Conservation (phyloP, 2,888 invertebrate species). For the Stenodema calcarata region DNA sequence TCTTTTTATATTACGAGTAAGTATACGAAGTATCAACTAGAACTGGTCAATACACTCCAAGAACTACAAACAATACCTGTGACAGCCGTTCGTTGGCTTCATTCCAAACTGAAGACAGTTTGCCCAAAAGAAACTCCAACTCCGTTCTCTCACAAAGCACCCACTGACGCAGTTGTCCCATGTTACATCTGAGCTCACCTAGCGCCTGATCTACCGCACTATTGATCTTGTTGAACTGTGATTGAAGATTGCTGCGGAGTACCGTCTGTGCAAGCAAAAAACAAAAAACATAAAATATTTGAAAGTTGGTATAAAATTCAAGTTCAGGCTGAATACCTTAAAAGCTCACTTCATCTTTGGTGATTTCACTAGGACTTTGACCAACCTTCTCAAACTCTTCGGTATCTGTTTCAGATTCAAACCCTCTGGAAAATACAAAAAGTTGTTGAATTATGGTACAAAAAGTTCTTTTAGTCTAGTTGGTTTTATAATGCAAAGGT, state of each 20-base stretch:
- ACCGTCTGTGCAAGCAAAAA: slow-evolving; percentile 6
- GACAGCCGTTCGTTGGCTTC: slow-evolving; percentile 48
- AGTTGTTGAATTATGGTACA: too few species aligned
- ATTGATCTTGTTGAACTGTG: slow-evolving; percentile 40
- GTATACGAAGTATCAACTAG: too few species aligned
- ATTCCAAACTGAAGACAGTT: slow-evolving; percentile 51
- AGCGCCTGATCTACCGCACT: slow-evolving; percentile 49
- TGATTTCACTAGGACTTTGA: slow-evolving; percentile 61
- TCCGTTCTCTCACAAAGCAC: slow-evolving; percentile 54
- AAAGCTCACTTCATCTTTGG: slow-evolving; percentile 39
- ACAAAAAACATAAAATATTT: too few species aligned
- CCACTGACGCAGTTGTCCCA: slow-evolving; percentile 54
- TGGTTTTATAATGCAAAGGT: too few species aligned
- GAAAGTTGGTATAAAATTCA: too few species aligned
- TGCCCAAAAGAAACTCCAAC: slow-evolving; percentile 51
- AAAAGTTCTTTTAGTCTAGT: too few species aligned
- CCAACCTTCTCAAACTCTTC: slow-evolving; percentile 83
- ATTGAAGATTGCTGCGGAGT: slow-evolving; percentile 32
- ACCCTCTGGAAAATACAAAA: slow-evolving; percentile 66
- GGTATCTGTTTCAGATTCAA: slow-evolving; percentile 81
- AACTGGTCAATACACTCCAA: too few species aligned
- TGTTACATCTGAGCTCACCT: slow-evolving; percentile 50
- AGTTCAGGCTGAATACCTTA: too few species aligned
- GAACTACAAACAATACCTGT: slow-evolving; percentile 22
- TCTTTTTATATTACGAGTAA: too few species aligned